Evolutionary conservation across 2,888 invertebrate species (phyloP), one percentile per base, ranked within the genome.

Genomic region (Polydrusus cervinus): DNA sequence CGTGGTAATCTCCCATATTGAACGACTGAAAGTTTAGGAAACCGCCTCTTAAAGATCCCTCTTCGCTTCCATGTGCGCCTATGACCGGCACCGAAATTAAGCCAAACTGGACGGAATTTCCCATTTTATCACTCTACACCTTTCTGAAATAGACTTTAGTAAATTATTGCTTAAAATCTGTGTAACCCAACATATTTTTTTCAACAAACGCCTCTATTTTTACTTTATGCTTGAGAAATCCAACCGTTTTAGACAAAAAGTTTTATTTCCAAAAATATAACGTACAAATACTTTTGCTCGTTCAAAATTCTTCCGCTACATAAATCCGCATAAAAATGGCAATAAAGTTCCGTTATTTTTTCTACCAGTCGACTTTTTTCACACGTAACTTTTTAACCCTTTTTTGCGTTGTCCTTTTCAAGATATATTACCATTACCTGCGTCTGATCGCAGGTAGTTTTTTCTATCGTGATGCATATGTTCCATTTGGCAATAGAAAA

Each of bases 321-420:
- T 74, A 74, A 74, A 74, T 69, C 55, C 55, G 16, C 69, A 64
- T 57, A 62, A 69, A 43, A 55, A 67, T 53, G 55, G n/a, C 67
- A n/a, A 43, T 30, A 67, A 51, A 53, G 38, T 53, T 67, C 53
- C 67, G 55, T 67, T 67, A 67, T 53, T 51, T 67, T 62, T 67
- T 67, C 57, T 62, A n/a, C 18, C 38, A 34, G 16, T 14, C 45
- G 49, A 34, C 20, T 51, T 69, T 69, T 78, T 80, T 78, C 79
- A 79, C 79, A 79, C 79, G 78, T 78, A 67, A 71, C 75, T 67
- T 49, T 76, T 76, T 72, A 80, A 75, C 80, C 79, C 77, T 80
- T 79, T 74, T 74, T 65, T 69, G 49, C 66, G 72, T 74, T 76
- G 71, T 74, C 78, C 77, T 77, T 70, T 68, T 77, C 16, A 45